Evolutionary conservation across 2,113 vertebrate species (phyloP), one percentile per base, ranked within the genome.

Genomic region (Mellivora capensis): DNA sequence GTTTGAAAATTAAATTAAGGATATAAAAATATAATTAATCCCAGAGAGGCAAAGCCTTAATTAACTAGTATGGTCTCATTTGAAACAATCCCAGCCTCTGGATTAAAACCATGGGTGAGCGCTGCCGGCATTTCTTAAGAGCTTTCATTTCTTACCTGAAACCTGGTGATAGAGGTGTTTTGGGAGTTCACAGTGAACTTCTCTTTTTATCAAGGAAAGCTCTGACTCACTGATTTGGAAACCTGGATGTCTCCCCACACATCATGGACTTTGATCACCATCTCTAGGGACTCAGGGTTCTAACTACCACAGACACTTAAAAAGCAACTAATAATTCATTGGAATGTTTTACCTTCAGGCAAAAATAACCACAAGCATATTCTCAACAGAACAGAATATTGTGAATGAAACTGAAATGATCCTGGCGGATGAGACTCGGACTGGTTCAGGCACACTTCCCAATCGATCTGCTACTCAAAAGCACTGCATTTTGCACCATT

Each of bases 281-380:
- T 64, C 67, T 80, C 74, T 42, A 11, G 76, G 87, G 71, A 86
- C 27, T 39, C 25, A 7, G 81, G 44, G 23, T 69, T 90, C 85
- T 92, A 87, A 93, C 1, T 7, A 88, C 57, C 27, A 42, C 1
- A 92, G 96, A 93, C 67, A 74, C 91, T 92, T 91, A 49, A 89
- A 93, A 87, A 89, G 80, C 62, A 74, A 64, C 61, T 69, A 37
- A 44, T 85, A 49, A 81, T 87, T 87, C 39, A 47, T 44, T 93
- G 42, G 85, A 87, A 76, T 94, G 80, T 87, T 67, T 95, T 64
- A 83, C 34, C 83, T 92, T 47, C 42, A 59, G 95, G 96, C 49
- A 34, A 97, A 96, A 96, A 23, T n/a, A 49, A 34, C 76, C 27
- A 11, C 1, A 1, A 57, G 84, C 25, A n/a, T 44, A 57, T 62